These are phyloP conservation scores for Tachycineta bicolor DNA, from an alignment of 2,113 vertebrate species.

Conservation along the genomic window DNA sequence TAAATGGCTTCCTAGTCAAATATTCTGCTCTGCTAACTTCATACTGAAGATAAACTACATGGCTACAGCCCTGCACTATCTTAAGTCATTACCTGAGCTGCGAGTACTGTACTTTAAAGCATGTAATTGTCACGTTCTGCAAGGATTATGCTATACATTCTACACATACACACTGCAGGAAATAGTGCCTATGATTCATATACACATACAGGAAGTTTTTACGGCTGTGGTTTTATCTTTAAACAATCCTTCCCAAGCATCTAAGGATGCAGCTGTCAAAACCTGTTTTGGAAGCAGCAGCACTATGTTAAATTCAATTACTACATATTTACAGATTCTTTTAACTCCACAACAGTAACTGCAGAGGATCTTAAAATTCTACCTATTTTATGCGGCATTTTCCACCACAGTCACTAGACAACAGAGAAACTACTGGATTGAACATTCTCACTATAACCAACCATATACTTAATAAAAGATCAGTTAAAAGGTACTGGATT, in stretches of 20 bases:
- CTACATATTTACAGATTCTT: neutral
- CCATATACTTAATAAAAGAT: neutral
- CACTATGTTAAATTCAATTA: neutral
- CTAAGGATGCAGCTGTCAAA: neutral
- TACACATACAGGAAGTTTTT: neutral
- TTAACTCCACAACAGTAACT: neutral
- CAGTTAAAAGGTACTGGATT: neutral
- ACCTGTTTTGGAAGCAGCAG: neutral
- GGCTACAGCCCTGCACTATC: neutral
- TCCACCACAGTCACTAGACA: neutral
- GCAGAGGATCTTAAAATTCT: neutral
- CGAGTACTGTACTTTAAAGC: neutral
- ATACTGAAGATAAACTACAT: neutral
- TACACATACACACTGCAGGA: neutral
- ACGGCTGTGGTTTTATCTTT: neutral
- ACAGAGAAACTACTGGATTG: neutral
- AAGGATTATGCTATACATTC: neutral
- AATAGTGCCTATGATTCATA: neutral
- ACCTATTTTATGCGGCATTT: neutral
- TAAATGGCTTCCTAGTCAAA: slow-evolving; percentile 45
- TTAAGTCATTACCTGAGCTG: neutral
- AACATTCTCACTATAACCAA: neutral
- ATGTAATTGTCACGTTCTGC: neutral
- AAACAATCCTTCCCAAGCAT: neutral
- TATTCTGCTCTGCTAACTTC: slow-evolving; percentile 22